Percentiles rank a stretch among this genome's conserved stretches.
Evolutionary conservation across 2,888 invertebrate genomes (phyloP).

Genomic region (Flexamia atlantica): DNA sequence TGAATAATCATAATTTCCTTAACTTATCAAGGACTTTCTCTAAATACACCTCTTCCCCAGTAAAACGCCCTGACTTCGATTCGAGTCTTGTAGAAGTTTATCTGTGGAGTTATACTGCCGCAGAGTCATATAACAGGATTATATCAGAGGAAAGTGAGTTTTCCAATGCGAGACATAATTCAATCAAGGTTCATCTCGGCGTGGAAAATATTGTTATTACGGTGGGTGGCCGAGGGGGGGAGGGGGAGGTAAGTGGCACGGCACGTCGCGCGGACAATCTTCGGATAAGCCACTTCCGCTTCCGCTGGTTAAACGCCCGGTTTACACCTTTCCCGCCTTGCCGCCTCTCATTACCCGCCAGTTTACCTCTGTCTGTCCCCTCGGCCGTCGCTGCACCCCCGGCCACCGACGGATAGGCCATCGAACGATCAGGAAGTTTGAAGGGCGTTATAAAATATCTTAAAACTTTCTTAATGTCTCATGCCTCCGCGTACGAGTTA

Average conservation of each 20-base stretch:
- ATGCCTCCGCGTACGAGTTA: too few relatives aligned
- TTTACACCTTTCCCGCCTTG: slow-evolving; percentile 15
- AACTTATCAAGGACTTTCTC: too few relatives aligned
- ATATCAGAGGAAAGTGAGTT: slow-evolving; percentile 60
- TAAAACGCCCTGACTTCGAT: neutral
- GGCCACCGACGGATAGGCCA: too few relatives aligned
- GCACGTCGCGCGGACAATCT: slow-evolving; percentile 49
- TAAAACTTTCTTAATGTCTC: too few relatives aligned
- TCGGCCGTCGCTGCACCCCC: neutral
- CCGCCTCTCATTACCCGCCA: slow-evolving; percentile 23
- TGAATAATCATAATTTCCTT: too few relatives aligned
- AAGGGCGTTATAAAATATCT: too few relatives aligned
- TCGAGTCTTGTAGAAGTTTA: slow-evolving; percentile 18
- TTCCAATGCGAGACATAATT: slow-evolving; percentile 64
- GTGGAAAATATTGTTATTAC: slow-evolving; percentile 65
- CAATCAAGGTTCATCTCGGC: slow-evolving; percentile 65
- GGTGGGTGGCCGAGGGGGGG: slow-evolving; percentile 41
- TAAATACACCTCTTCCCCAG: too few relatives aligned
- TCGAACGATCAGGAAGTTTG: too few relatives aligned
- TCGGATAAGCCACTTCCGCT: slow-evolving; percentile 48
- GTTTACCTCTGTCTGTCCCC: neutral
- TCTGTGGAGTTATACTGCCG: slow-evolving; percentile 7
- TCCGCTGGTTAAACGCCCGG: slow-evolving; percentile 45
- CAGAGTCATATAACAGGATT: slow-evolving; percentile 57
- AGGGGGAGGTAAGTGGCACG: slow-evolving; percentile 11